Evolutionary conservation across 1,140 invertebrate genomes (phyloP).

Genomic region (Drosophila rufa): DNA sequence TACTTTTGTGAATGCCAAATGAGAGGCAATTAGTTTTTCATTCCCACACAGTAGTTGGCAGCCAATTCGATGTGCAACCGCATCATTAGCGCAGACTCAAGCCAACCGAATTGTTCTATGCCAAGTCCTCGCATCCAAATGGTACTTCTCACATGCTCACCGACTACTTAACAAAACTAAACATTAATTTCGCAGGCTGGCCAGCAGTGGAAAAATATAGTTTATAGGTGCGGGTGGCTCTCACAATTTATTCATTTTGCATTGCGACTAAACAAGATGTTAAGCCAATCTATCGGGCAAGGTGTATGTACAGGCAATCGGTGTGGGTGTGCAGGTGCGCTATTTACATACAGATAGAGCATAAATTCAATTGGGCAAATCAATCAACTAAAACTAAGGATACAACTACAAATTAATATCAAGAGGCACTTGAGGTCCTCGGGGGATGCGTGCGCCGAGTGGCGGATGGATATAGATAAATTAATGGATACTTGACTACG

Average conservation of each 20-base stretch:
- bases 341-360: constrained; percentile 46
- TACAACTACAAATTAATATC: constrained; percentile 61
- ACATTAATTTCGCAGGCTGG: constrained; percentile 8
- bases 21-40: constrained; percentile 54
- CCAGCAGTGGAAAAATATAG: constrained; percentile 8
- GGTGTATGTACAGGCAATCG: constrained; percentile 37
- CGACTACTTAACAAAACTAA: constrained; percentile 33
- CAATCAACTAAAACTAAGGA: constrained; percentile 66
- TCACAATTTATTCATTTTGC: constrained; percentile 60
- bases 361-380: constrained; percentile 61
- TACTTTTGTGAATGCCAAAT: constrained; percentile 56
- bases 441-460: constrained; percentile 48
- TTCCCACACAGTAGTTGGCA: constrained; percentile 29
- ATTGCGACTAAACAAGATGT: constrained; percentile 24
- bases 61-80: constrained; percentile 40
- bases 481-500: constrained; percentile 44
- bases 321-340: constrained; percentile 8
- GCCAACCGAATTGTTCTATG: constrained; percentile 34
- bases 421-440: constrained; percentile 49
- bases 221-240: constrained; percentile 5
- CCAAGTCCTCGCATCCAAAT: constrained; percentile 7
- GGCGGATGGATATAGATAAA: constrained; percentile 16
- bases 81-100: constrained; percentile 57
- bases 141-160: constrained; percentile 28
- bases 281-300: constrained; percentile 35